Base-by-base conservation (phyloP, 2,888 invertebrate species). In the Chelonus formosanus region DNA sequence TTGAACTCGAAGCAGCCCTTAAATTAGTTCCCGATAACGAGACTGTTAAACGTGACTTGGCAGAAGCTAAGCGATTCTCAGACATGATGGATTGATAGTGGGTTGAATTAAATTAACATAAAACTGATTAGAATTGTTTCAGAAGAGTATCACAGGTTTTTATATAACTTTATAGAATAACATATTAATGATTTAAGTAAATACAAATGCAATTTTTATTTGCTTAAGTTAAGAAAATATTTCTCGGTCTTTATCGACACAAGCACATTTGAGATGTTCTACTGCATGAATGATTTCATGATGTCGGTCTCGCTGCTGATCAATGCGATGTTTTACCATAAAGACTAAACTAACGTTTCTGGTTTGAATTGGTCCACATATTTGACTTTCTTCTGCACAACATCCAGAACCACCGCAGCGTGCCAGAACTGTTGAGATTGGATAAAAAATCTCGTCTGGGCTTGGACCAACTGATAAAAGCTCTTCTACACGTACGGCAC, bases 1-100 rank as follows among this genome's bases (percentile, higher is more conserved):
- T 87, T 65, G 94, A 95, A 84, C 88, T 93, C 84, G 90, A 91
- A 79, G 90, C 89, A 4, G 94, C 94, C 2, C 79, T 90, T 6
- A 89, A 89, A 76, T 85, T 94, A 31, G 80, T 89, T 62, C 91
- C 92, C 0, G 85, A 87, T 4, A 89, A 91, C 75, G 86, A 88
- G 53, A 85, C 85, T 7, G 86, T 92, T 54, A 86, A 86, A 78
- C 84, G 85, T 59, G 91, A 91, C 79, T 85, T 90, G 20, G 58
- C 62, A 3, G 70, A 67, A 5, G 77, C 77, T 45, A 79, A 65
- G 66, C 74, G 73, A 60, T 78, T 75, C 63, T 79, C 78, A 59
- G 52, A 67, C 34, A 34, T 70, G 5, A 60, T 63, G 5, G 53
- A 69, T 20, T 20, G 20, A 20, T 20, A 20, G 20, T 20, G 20